Base-by-base conservation (phyloP, 2,888 invertebrate genomes). In the Taenaris catops region DNA sequence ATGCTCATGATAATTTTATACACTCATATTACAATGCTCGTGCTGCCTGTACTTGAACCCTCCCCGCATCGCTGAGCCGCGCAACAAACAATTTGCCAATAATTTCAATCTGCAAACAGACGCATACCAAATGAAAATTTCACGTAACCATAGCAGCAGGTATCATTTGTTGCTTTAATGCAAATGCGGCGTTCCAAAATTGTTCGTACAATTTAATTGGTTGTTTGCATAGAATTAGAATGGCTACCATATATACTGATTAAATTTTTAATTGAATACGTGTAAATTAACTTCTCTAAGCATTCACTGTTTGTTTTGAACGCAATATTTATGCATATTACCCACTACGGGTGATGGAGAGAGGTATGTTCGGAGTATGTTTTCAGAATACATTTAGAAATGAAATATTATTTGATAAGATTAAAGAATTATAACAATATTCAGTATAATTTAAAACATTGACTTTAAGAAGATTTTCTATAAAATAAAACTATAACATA, bases 1-100 rank as follows among this genome's bases (percentile, higher is more conserved):
- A n/a, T n/a, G n/a, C n/a, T n/a, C n/a, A n/a, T n/a, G n/a, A n/a
- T n/a, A n/a, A n/a, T n/a, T n/a, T n/a, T n/a, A n/a, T n/a, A n/a
- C n/a, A n/a, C n/a, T n/a, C n/a, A n/a, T n/a, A n/a, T n/a, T n/a
- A n/a, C n/a, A n/a, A n/a, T n/a, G n/a, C n/a, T n/a, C n/a, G n/a
- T n/a, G n/a, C n/a, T n/a, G 32, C 24, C 34, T 12, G 25, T 33
- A 10, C 20, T 28, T 10, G 21, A 12, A 8, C 24, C 10, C 3
- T 14, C 65, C 62, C n/a, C n/a, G n/a, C 67, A 69, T 58, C 55
- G 57, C 57, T 17, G 35, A 39, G 33, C 41, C 43, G 59, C 55
- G 61, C 63, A 63, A 53, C 65, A 60, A 74, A 73, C 71, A 73
- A 69, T 71, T 57, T 66, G 58, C 67, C 68, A 71, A 73, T 72